A percentile compares a stretch with the other conserved stretches of the same genome.
phyloP scores from a whole-genome alignment of 2,797 vertebrate species.

The Allobates femoralis region DNA sequence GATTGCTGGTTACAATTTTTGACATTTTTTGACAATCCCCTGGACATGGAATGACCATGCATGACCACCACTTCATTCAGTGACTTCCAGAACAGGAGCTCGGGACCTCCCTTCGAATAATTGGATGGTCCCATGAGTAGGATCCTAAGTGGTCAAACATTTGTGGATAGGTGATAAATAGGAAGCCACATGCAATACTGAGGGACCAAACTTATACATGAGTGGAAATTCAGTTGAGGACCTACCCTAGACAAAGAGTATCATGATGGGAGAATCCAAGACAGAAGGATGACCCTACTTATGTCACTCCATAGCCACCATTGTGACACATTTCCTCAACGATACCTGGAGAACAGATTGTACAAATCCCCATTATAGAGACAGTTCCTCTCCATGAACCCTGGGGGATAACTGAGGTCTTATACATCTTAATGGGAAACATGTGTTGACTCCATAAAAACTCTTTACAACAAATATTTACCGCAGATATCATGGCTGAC shows the following conservation, averaged over 20 bases:
- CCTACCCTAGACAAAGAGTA: neutral
- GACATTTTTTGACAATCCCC: too few species aligned
- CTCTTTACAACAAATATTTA: slow-evolving; percentile 31
- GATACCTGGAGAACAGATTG: neutral
- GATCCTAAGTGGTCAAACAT: too few species aligned
- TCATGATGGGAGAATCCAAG: neutral
- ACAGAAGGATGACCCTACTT: neutral
- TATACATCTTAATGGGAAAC: neutral
- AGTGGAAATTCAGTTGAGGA: too few species aligned
- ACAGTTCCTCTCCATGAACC: neutral
- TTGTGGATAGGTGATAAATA: too few species aligned
- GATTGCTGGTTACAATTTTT: too few species aligned
- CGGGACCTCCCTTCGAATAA: too few species aligned
- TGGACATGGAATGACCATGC: too few species aligned
- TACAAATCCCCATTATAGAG: neutral
- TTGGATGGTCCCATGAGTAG: too few species aligned
- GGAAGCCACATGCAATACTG: too few species aligned
- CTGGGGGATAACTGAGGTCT: neutral
- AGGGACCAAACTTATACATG: too few species aligned
- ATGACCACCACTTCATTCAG: too few species aligned
- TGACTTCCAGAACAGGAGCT: too few species aligned
- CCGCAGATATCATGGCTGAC: slow-evolving; percentile 9
- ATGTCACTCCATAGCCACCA: neutral
- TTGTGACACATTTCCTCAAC: neutral
- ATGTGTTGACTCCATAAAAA: neutral